Conservation (phyloP, 2,888 invertebrate species). For the Eretmocerus hayati region DNA sequence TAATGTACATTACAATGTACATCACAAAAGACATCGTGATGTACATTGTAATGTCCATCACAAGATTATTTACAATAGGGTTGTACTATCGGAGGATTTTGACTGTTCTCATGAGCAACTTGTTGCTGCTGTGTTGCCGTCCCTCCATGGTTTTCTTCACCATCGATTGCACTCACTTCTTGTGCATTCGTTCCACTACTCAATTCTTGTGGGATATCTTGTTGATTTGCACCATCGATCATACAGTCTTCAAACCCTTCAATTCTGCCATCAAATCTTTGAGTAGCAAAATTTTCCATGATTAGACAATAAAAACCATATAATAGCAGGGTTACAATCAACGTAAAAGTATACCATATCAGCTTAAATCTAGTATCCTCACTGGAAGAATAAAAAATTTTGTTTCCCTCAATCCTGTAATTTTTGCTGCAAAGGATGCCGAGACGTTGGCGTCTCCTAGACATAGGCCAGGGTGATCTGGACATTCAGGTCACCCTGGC, state of each 20-base stretch:
- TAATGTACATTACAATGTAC: too few relatives aligned
- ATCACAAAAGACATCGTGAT: too few relatives aligned
- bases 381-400: neutral
- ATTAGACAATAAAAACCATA: slow-evolving; percentile 1
- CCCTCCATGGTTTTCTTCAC: slow-evolving; percentile 31
- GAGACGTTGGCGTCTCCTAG: too few relatives aligned
- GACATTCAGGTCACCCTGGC: too few relatives aligned
- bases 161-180: slow-evolving; percentile 26
- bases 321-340: too few relatives aligned
- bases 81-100: slow-evolving; percentile 31
- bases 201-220: slow-evolving; percentile 33
- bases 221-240: slow-evolving; percentile 32
- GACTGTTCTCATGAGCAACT: slow-evolving; percentile 28
- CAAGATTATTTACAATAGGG: too few relatives aligned
- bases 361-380: neutral
- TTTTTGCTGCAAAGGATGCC: neutral
- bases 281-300: slow-evolving; percentile 40
- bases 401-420: neutral
- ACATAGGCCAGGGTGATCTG: too few relatives aligned
- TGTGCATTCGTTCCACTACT: slow-evolving; percentile 28
- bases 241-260: slow-evolving; percentile 42
- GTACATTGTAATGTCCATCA: too few relatives aligned
- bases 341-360: slow-evolving; percentile 1
- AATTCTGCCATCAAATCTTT: slow-evolving; percentile 38
- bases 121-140: slow-evolving; percentile 26